Base-by-base conservation (phyloP, 2,113 vertebrate genomes). In the Nothobranchius furzeri region DNA sequence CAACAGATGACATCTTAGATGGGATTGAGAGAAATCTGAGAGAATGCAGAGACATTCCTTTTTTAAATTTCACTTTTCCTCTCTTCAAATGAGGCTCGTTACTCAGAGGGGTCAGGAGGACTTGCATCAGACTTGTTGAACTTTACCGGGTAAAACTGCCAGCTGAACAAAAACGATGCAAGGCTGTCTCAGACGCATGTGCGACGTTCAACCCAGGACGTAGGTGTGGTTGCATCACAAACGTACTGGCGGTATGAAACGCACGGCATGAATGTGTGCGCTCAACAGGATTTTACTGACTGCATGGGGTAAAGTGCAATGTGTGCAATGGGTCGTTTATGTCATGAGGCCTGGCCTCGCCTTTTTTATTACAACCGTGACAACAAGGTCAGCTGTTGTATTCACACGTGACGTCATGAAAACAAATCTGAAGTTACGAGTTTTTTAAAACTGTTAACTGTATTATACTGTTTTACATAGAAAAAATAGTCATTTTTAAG, bases 271-370 rank as follows among this genome's bases (percentile, higher is more conserved):
- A 1, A 5, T 30, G 17, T 72, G 47, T 65, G 66, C 37, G 60
- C 53, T 40, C 1, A 9, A 65, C 70, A n/a, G 36, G 36, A 64
- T 76, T 66, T 84, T 50, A 72, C 30, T 59, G 76, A 85, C 76
- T 85, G 69, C 61, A 48, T 74, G 82, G 84, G 47, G 85, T 85
- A 17, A 79, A 78, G 84, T 88, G 86, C 87, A 89, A 84, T 88
- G 75, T 70, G 62, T 62, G 42, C 70, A 40, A 35, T 45, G 45
- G 51, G 36, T 30, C 35, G 24, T 60, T 56, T 62, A 11, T 83
- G 24, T 40, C 43, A 69, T 64, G 45, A 61, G 2, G 6, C 74
- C 46, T 64, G 72, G 73, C 50, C 15, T 53, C 59, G 64, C 13
- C 30, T 12, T 61, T 49, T 75, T 52, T 57, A 60, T 65, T 68